A percentile compares a stretch with the other conserved stretches of the same genome.
Conservation (phyloP, 2,797 vertebrate genomes). For the Dendrocincla tyrannina region DNA sequence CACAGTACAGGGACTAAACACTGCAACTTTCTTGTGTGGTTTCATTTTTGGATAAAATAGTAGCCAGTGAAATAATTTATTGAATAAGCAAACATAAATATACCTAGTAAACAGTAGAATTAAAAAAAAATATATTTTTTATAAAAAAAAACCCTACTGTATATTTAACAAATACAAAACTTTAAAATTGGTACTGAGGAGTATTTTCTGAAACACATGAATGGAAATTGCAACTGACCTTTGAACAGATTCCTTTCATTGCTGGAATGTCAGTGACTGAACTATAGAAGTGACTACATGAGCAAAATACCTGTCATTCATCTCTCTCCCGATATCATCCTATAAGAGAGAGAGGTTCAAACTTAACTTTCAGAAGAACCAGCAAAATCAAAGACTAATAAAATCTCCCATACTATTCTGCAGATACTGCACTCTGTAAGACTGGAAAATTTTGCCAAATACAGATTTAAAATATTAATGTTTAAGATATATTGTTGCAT, state of each 20-base stretch:
- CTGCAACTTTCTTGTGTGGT: neutral
- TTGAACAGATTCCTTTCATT: neutral
- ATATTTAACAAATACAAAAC: neutral
- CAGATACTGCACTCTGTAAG: neutral
- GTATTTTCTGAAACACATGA: neutral
- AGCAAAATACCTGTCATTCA: neutral
- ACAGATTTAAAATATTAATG: neutral
- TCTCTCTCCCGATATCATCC: neutral
- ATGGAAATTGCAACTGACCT: neutral
- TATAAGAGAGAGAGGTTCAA: neutral
- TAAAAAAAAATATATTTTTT: neutral
- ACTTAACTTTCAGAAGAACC: neutral
- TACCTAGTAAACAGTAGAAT: neutral
- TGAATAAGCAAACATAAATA: neutral
- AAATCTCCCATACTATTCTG: neutral
- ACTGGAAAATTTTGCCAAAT: neutral
- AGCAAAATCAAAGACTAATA: neutral
- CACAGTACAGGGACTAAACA: neutral
- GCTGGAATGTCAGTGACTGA: neutral
- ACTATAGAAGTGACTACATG: neutral
- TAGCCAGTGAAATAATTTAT: neutral
- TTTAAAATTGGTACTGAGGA: neutral
- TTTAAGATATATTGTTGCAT: neutral
- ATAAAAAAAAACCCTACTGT: accelerated
- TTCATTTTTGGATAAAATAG: neutral